A percentile compares a stretch with the other conserved stretches of the same genome.
phyloP scores from a whole-genome alignment of 2,888 invertebrate species.

The Drosophila percnosoma region DNA sequence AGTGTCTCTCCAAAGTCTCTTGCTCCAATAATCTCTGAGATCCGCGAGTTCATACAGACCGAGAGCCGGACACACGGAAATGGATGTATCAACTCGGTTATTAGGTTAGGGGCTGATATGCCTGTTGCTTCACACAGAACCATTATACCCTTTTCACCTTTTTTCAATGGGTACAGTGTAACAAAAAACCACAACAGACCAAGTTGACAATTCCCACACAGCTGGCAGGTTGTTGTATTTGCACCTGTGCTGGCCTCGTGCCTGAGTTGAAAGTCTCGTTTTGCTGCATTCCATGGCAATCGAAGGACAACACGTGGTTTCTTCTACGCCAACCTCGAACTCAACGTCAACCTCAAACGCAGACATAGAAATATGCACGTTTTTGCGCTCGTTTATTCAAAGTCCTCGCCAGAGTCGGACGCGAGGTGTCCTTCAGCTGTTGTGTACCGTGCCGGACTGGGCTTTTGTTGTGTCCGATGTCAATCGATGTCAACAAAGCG shows the following conservation, averaged over 20 bases:
- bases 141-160: neutral
- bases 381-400: constrained; percentile 25
- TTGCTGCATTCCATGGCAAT: constrained; percentile 64
- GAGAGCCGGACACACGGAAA: neutral
- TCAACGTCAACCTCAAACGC: neutral
- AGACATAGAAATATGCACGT: constrained; percentile 25
- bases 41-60: neutral
- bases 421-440: constrained; percentile 37
- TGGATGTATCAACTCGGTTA: neutral
- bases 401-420: constrained; percentile 18
- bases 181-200: constrained; percentile 39
- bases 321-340: neutral
- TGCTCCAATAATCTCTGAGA: neutral
- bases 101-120: neutral
- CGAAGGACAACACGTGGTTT: constrained; percentile 67
- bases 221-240: constrained; percentile 16
- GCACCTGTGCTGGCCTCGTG: constrained; percentile 27
- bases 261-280: constrained; percentile 31
- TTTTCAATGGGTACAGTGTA: neutral
- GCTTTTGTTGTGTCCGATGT: constrained; percentile 48
- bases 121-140: neutral
- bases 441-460: constrained; percentile 14
- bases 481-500: constrained; percentile 68
- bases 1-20: neutral
- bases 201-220: constrained; percentile 47